Evolutionary conservation across 2,113 vertebrate species (phyloP).

Genomic region (Saiga tatarica): DNA sequence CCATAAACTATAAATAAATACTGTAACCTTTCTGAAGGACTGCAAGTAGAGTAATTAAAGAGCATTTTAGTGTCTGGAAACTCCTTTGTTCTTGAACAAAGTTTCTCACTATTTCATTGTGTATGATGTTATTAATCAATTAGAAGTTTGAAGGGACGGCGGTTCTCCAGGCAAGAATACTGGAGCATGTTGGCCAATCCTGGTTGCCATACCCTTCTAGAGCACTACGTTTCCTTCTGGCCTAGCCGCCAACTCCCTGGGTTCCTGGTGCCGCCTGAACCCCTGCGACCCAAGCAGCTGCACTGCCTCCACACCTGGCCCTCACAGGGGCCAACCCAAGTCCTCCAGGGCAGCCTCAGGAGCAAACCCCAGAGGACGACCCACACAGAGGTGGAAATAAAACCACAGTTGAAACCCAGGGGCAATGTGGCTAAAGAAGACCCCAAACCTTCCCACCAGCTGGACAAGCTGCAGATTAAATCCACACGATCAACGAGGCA

Average conservation of each 20-base stretch:
- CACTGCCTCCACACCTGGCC: neutral
- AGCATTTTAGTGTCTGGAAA: neutral
- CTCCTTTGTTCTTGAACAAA: neutral
- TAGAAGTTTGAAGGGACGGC: neutral
- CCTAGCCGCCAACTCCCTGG: fast-evolving
- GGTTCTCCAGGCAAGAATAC: neutral
- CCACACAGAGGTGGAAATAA: neutral
- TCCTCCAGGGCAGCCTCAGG: neutral
- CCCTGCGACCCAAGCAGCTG: neutral
- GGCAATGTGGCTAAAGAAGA: neutral
- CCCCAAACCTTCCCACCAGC: neutral
- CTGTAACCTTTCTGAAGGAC: neutral
- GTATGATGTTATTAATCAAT: neutral
- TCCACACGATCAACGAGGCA: fast-evolving
- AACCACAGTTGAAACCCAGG: neutral
- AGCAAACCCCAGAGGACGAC: neutral
- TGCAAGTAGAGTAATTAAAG: neutral
- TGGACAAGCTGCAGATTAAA: neutral
- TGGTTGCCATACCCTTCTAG: neutral
- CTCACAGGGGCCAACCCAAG: neutral
- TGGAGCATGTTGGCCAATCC: neutral
- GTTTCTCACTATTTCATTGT: neutral
- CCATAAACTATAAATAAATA: neutral
- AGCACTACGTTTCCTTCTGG: neutral
- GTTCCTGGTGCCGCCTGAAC: neutral